Percentiles rank a stretch among this genome's conserved stretches.
These are phyloP conservation scores for Frieseomelitta varia DNA, from an alignment of 1,140 invertebrate genomes.

Conservation along the genomic window DNA sequence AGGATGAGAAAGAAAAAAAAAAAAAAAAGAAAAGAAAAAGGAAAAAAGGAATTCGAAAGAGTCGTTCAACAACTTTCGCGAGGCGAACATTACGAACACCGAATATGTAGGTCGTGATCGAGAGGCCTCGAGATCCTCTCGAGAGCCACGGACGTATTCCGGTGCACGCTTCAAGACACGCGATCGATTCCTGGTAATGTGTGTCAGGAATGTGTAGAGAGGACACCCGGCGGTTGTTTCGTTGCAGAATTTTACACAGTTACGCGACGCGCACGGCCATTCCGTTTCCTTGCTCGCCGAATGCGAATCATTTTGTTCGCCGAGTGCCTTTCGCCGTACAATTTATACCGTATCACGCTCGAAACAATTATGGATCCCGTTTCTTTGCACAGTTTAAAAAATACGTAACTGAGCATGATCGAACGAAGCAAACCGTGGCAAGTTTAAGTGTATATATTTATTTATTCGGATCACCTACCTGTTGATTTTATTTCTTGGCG, in stretches of 20 bases:
- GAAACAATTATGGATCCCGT: not conserved
- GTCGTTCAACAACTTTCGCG: conserved; percentile 60
- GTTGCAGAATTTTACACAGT: conserved; percentile 3
- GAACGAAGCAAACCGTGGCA: not conserved
- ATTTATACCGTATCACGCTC: not conserved
- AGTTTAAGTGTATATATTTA: not conserved
- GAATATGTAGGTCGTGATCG: conserved; percentile 57
- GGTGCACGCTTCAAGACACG: not conserved
- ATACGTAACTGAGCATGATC: not conserved
- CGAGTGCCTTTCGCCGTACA: not conserved
- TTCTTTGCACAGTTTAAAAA: not conserved
- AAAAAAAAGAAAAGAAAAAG: conserved; percentile 39
- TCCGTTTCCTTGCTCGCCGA: not conserved
- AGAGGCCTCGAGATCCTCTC: conserved; percentile 20
- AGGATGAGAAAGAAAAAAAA: no score
- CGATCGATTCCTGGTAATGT: conserved; percentile 26
- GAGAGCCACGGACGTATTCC: conserved; percentile 5
- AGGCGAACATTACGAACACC: conserved; percentile 2
- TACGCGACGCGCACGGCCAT: not conserved
- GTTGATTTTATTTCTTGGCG: not conserved
- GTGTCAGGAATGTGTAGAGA: conserved; percentile 26
- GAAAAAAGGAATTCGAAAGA: conserved; percentile 58
- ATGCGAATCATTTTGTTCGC: not conserved
- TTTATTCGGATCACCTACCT: not conserved
- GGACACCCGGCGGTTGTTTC: not conserved